Conservation (phyloP, 35 echinoderm and acorn worm species). For the Chiridota heheva region DNA sequence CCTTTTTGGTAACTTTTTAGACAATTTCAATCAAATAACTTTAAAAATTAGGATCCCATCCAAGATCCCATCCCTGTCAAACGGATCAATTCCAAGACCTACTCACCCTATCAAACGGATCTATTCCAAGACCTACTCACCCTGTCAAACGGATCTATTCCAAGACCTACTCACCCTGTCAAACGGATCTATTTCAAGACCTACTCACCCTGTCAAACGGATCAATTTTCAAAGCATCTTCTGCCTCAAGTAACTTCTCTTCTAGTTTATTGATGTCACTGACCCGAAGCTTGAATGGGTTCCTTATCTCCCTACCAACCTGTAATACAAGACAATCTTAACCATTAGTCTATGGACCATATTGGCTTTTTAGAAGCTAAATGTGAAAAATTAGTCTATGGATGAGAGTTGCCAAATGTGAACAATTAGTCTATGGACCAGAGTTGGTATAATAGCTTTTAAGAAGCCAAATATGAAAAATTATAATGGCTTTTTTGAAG, state of each 20-base stretch:
- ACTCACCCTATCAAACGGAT: neutral
- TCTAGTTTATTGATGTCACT: conserved; percentile 91
- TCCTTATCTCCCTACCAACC: conserved; percentile 77
- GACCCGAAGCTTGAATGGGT: conserved; percentile 74
- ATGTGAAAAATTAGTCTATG: neutral
- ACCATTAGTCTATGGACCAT: neutral
- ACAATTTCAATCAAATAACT: neutral
- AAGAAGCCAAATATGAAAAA: neutral
- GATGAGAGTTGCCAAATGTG: neutral
- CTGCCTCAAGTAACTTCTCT: conserved; percentile 70
- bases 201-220: conserved; percentile 74
- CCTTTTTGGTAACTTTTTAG: neutral
- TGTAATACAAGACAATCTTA: neutral
- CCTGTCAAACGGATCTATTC: neutral
- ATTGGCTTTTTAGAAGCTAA: neutral
- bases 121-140: neutral
- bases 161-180: neutral
- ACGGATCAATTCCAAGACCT: neutral
- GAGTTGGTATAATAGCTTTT: neutral
- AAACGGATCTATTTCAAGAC: neutral
- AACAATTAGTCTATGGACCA: neutral
- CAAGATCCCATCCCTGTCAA: neutral
- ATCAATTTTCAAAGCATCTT: conserved; percentile 79
- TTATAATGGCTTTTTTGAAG: neutral
- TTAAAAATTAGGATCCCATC: neutral